Conservation (phyloP, 1,140 invertebrate species). For the Drosophila saltans region DNA sequence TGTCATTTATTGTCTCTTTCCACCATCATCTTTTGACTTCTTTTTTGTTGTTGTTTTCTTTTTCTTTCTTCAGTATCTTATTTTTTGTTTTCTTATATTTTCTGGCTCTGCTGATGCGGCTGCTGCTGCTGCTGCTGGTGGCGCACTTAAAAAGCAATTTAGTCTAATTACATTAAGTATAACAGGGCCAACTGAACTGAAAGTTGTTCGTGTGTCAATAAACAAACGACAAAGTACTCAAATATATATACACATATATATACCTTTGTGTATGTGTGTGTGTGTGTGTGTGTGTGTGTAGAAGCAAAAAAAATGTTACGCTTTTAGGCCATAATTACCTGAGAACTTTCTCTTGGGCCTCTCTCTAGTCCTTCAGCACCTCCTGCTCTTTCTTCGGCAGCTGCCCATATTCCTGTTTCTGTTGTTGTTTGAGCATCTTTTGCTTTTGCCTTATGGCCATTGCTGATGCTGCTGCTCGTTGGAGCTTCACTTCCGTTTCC, state of each 20-base stretch:
- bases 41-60: conserved; percentile 3
- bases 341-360: conserved; percentile 63
- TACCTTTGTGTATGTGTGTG: conserved; percentile 12
- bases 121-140: conserved; percentile 19
- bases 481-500: conserved; percentile 72
- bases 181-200: conserved; percentile 47
- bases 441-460: conserved; percentile 43
- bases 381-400: conserved; percentile 1
- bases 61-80: background rate
- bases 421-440: conserved; percentile 19
- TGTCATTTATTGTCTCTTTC: conserved; percentile 5
- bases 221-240: conserved; percentile 61
- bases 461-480: conserved; percentile 39
- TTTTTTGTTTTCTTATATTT: conserved; percentile 4
- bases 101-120: conserved; percentile 22
- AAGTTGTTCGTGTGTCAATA: conserved; percentile 80
- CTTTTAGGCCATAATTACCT: conserved; percentile 80
- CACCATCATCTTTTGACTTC: conserved; percentile 3
- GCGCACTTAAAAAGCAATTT: conserved; percentile 80
- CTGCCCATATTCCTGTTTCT: conserved; percentile 20
- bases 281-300: conserved; percentile 19
- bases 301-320: conserved; percentile 64
- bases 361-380: conserved; percentile 11
- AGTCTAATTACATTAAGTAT: conserved; percentile 81
- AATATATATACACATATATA: conserved; percentile 25